A percentile compares a stretch with the other conserved stretches of the same genome.
Conservation (phyloP, 2,888 invertebrate species). For the Thumatha senex region DNA sequence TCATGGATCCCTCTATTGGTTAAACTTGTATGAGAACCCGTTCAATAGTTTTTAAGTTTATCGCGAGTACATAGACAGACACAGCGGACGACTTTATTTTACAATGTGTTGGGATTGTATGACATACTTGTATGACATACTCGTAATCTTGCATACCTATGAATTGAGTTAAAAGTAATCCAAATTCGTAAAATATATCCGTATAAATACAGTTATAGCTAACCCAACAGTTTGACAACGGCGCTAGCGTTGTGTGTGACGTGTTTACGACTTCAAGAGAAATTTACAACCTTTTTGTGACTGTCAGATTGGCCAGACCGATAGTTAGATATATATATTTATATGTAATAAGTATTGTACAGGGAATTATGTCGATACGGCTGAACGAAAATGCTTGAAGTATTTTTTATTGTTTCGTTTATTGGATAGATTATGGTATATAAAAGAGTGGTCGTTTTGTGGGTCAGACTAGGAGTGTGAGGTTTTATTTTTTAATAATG, state of each 20-base stretch:
- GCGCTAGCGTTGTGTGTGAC: constrained; percentile 34
- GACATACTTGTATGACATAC: not conserved
- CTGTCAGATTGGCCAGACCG: constrained; percentile 35
- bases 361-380: constrained; percentile 13
- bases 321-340: constrained; percentile 23
- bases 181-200: constrained; percentile 3
- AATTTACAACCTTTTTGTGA: constrained; percentile 42
- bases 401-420: constrained; percentile 13
- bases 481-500: constrained; percentile 7
- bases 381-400: constrained; percentile 7
- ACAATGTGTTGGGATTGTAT: not conserved
- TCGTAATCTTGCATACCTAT: not conserved
- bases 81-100: no score
- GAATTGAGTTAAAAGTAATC: not conserved
- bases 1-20: no score
- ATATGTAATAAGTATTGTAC: constrained; percentile 8
- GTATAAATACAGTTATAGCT: constrained; percentile 7
- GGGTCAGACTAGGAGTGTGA: not conserved
- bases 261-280: constrained; percentile 44
- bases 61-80: no score
- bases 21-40: no score
- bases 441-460: constrained; percentile 2
- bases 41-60: no score
- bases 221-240: constrained; percentile 32
- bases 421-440: constrained; percentile 8